Base-by-base conservation (phyloP, 2,113 vertebrate species). In the Malurus alboscapulatus region DNA sequence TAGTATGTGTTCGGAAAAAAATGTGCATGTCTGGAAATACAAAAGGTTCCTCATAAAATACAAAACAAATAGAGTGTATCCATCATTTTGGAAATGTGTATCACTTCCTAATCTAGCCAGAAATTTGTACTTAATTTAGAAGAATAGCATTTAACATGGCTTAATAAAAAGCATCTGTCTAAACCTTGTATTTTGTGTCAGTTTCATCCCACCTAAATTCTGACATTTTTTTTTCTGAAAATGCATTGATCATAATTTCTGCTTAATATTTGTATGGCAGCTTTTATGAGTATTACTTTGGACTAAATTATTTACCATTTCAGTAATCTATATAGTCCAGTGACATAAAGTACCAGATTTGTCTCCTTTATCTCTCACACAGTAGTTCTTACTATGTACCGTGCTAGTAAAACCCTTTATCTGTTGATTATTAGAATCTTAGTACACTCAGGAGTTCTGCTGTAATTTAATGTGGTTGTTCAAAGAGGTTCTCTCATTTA, bases 381-480 rank as follows among this genome's bases (percentile, higher is more conserved):
- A 93, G 96, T 96, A 96, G 96, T 44, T 88, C 61, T 96, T 83
- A 96, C 97, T 97, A 96, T 97, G 87, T 93, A 45, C 78, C 8
- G 25, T 89, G 77, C 94, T 94, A 96, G 90, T 97, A 97, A 97
- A 97, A 97, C 88, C 78, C 94, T 97, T 96, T 97, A 96, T 97
- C 97, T 98, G 96, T 96, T 97, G 94, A 95, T 96, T 97, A 97
- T 97, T 97, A 97, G 97, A 96, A 89, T 91, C 90, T 93, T 96
- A 96, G 97, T 96, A 96, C 91, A 96, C 87, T 96, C 78, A 94
- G 89, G 94, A 97, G 94, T 97, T 98, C 94, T 96, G 86, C 87
- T 96, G 30, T 97, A 97, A 97, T 97, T 96, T 96, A 97, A 97
- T 96, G 97, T 98, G 75, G 71, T 87, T 92, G 82, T 97, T 97